Percentiles rank a stretch among this genome's conserved stretches.
These are phyloP conservation scores for Trisateles emortualis DNA, from an alignment of 2,888 invertebrate species.

Conservation along the genomic window DNA sequence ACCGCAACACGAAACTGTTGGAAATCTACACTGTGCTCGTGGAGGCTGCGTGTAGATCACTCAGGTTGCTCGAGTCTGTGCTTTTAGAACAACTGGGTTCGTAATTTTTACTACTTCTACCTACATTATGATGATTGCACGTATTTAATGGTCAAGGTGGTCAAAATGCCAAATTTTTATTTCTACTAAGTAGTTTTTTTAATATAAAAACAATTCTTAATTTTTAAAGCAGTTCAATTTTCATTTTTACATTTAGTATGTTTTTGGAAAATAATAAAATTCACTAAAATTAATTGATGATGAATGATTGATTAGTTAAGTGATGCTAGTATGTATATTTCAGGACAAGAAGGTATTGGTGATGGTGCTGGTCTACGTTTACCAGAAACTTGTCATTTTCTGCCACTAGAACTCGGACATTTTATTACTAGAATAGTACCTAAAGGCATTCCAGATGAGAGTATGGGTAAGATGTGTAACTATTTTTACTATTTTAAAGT, in stretches of 20 bases:
- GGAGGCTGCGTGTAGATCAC: slow-evolving; percentile 91
- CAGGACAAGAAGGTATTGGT: slow-evolving; percentile 83
- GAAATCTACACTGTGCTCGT: slow-evolving; percentile 91
- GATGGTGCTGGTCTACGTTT: slow-evolving; percentile 83
- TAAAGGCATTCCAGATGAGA: slow-evolving; percentile 88
- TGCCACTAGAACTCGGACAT: slow-evolving; percentile 90
- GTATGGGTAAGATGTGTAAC: slow-evolving; percentile 85
- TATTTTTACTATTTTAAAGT: neutral
- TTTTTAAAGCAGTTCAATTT: too few species aligned
- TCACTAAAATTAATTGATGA: too few species aligned
- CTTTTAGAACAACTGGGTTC: slow-evolving; percentile 87
- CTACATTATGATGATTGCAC: too few species aligned
- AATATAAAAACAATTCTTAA: too few species aligned
- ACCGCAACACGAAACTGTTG: slow-evolving; percentile 87
- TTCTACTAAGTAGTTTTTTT: too few species aligned
- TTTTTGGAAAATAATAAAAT: too few species aligned
- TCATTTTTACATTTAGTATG: too few species aligned
- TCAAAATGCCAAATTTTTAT: too few species aligned
- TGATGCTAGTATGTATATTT: slow-evolving; percentile 1
- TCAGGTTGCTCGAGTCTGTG: slow-evolving; percentile 89
- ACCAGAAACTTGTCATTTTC: slow-evolving; percentile 92
- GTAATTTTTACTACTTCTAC: slow-evolving; percentile 30
- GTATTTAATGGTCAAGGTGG: too few species aligned
- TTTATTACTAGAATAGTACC: slow-evolving; percentile 92
- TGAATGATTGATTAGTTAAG: too few species aligned